Evolutionary conservation across 2,113 vertebrate species (phyloP).

Genomic region (Pitta sordida): DNA sequence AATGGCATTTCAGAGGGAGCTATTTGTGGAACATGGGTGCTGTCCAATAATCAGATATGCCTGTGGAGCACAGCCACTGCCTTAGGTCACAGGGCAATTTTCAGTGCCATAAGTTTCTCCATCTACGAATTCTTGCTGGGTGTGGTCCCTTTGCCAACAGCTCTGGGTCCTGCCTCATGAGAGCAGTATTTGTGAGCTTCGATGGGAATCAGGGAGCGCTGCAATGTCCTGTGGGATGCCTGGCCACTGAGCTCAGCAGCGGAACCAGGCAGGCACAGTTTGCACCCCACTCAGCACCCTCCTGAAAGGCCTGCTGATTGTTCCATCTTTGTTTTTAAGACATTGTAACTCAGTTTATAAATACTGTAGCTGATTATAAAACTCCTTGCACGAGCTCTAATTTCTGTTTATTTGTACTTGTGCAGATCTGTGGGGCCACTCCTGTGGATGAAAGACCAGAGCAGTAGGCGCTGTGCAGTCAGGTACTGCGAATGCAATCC

Average conservation of each 20-base stretch:
- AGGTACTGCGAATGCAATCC: background rate
- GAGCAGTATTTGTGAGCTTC: slow-evolving; percentile 4
- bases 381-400: background rate
- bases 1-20: slow-evolving; percentile 12
- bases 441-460: background rate
- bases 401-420: background rate
- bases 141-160: slow-evolving; percentile 30
- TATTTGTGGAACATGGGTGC: slow-evolving; percentile 41
- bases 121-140: background rate
- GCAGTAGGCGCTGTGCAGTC: fast-evolving
- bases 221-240: background rate
- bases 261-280: background rate
- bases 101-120: slow-evolving; percentile 21
- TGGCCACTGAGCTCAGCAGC: background rate
- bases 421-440: background rate
- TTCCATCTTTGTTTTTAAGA: background rate
- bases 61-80: slow-evolving; percentile 21
- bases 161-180: background rate
- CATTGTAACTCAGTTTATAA: background rate
- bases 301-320: background rate
- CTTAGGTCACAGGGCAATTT: slow-evolving; percentile 43
- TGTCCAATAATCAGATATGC: slow-evolving; percentile 8
- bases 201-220: background rate
- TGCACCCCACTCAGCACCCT: background rate
- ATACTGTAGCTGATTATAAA: background rate